A percentile compares a stretch with the other conserved stretches of the same genome.
Evolutionary conservation across 2,797 vertebrate species (phyloP).

Genomic region (Channallabes apus): DNA sequence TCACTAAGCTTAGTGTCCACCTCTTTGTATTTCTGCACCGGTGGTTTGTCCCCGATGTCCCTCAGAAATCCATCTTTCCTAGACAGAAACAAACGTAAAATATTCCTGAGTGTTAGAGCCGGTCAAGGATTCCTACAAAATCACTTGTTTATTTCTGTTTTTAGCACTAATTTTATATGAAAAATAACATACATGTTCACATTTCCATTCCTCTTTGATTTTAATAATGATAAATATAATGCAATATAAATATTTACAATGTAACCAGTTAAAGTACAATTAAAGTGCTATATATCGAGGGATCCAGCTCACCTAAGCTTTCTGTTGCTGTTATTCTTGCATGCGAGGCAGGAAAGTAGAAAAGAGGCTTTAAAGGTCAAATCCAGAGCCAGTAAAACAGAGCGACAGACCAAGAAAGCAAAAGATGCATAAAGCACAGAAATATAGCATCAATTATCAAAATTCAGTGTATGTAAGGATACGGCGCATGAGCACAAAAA

Average conservation of each 20-base stretch:
- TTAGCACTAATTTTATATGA: not conserved
- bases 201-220: not conserved
- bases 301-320: not conserved
- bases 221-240: not conserved
- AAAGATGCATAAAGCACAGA: too few species aligned
- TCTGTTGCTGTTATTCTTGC: not conserved
- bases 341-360: too few species aligned
- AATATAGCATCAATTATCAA: too few species aligned
- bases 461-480: too few species aligned
- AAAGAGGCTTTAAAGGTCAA: too few species aligned
- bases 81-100: not conserved
- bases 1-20: not conserved
- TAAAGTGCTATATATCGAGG: not conserved
- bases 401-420: too few species aligned
- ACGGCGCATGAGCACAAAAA: too few species aligned
- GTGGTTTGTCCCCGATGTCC: not conserved
- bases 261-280: not conserved
- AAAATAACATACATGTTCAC: not conserved
- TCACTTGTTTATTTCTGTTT: too few species aligned
- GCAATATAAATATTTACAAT: not conserved
- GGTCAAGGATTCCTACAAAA: not conserved
- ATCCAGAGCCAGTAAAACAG: too few species aligned
- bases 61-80: slow-evolving; percentile 19
- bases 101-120: not conserved
- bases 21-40: not conserved